These are phyloP conservation scores for Suillia variegata DNA, from an alignment of 2,888 invertebrate species.

Conservation along the genomic window DNA sequence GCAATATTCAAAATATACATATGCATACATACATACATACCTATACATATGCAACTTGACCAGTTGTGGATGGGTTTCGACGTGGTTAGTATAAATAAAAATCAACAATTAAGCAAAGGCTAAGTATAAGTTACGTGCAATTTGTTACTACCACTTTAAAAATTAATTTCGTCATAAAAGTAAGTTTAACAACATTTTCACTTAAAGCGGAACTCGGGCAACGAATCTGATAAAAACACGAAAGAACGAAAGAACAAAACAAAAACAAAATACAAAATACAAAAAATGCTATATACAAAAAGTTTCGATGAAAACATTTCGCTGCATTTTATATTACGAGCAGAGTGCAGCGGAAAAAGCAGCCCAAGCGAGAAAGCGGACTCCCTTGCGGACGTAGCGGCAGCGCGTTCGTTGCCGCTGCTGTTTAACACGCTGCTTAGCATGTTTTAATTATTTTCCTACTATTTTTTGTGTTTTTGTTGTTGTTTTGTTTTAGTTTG, in stretches of 20 bases:
- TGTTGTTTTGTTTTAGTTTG: conserved; percentile 19
- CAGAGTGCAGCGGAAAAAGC: conserved; percentile 1
- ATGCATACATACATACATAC: no score
- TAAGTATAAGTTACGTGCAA: conserved; percentile 32
- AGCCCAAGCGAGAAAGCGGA: conserved; percentile 1
- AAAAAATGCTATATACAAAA: no score
- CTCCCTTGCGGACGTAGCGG: neutral
- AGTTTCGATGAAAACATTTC: conserved; percentile 28
- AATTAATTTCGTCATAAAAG: conserved; percentile 34
- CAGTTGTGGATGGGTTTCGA: no score
- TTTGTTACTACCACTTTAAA: conserved; percentile 37
- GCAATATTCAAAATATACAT: no score
- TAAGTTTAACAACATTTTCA: conserved; percentile 14
- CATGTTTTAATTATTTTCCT: conserved; percentile 38
- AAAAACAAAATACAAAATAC: conserved; percentile 3
- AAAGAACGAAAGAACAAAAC: no score
- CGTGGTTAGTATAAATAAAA: no score
- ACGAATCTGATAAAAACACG: conserved; percentile 27
- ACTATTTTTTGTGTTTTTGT: conserved; percentile 22
- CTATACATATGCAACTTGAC: no score
- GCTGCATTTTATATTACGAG: conserved; percentile 21
- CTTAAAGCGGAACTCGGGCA: conserved; percentile 16
- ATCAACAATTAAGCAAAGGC: no score
- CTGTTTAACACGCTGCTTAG: conserved; percentile 34
- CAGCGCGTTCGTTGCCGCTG: conserved; percentile 14